These are phyloP conservation scores for Lynx canadensis DNA, from an alignment of 2,113 vertebrate genomes.

Conservation along the genomic window DNA sequence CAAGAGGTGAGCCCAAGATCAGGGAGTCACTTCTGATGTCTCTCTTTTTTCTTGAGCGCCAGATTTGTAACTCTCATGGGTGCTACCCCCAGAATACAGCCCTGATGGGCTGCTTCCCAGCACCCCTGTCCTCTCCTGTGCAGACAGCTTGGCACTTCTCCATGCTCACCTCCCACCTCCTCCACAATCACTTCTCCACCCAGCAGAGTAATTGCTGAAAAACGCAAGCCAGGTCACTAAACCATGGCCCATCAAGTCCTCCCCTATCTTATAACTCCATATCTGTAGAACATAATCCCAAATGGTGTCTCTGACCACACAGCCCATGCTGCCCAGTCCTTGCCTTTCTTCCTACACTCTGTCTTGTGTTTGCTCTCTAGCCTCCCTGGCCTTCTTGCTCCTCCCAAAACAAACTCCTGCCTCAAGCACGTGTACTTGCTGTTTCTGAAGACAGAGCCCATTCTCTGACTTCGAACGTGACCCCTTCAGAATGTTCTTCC, in stretches of 20 bases:
- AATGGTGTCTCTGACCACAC: background rate
- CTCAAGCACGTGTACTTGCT: background rate
- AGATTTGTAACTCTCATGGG: background rate
- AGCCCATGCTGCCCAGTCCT: background rate
- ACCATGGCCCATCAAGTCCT: background rate
- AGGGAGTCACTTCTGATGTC: background rate
- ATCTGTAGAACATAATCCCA: rapidly evolving
- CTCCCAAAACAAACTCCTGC: background rate
- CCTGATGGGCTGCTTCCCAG: rapidly evolving
- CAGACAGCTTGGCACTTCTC: no score
- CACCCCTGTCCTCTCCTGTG: background rate
- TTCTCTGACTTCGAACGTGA: background rate
- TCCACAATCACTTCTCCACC: background rate
- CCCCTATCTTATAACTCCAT: background rate
- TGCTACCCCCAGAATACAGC: background rate
- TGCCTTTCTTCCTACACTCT: background rate
- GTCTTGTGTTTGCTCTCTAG: background rate
- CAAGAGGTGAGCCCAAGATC: background rate
- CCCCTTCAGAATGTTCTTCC: background rate
- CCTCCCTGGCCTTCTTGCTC: no score
- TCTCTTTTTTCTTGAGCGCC: background rate
- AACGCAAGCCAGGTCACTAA: background rate
- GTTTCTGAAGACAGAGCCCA: background rate
- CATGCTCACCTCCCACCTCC: rapidly evolving
- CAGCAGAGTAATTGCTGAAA: background rate